phyloP scores from a whole-genome alignment of 2,888 invertebrate species.

The Deilephila porcellus region DNA sequence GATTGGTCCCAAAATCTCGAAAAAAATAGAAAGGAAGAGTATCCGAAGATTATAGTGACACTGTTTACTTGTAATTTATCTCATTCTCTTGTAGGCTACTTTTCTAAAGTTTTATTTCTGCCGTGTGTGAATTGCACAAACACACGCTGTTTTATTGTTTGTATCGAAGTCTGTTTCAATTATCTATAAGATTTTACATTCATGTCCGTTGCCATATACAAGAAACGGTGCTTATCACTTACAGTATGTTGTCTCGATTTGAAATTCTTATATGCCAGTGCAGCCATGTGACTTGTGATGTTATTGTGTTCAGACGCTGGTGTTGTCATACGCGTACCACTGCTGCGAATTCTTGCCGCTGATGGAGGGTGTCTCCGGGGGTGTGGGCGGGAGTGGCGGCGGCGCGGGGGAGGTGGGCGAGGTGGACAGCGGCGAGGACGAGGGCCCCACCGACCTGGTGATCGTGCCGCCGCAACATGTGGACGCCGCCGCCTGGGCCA shows the following conservation, averaged over 20 bases:
- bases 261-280: neutral
- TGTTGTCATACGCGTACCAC: slow-evolving; percentile 97
- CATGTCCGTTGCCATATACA: too few species aligned
- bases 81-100: too few species aligned
- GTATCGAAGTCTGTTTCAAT: too few species aligned
- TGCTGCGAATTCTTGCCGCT: slow-evolving; percentile 95
- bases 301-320: slow-evolving; percentile 85
- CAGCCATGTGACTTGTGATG: slow-evolving; percentile 4
- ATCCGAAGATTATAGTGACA: too few species aligned
- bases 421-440: slow-evolving; percentile 45
- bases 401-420: slow-evolving; percentile 79
- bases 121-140: too few species aligned
- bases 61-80: too few species aligned
- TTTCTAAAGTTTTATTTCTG: too few species aligned
- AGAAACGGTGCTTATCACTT: too few species aligned
- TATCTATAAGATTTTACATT: too few species aligned
- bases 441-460: slow-evolving; percentile 76
- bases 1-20: too few species aligned
- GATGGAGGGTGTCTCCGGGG: slow-evolving; percentile 85
- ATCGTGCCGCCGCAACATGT: slow-evolving; percentile 68
- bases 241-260: neutral
- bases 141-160: too few species aligned
- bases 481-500: slow-evolving; percentile 91
- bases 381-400: slow-evolving; percentile 74
- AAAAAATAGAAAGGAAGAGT: too few species aligned